A percentile compares a stretch with the other conserved stretches of the same genome.
Evolutionary conservation across 1,140 invertebrate species (phyloP).

Genomic region (Dendrolimus punctatus): DNA sequence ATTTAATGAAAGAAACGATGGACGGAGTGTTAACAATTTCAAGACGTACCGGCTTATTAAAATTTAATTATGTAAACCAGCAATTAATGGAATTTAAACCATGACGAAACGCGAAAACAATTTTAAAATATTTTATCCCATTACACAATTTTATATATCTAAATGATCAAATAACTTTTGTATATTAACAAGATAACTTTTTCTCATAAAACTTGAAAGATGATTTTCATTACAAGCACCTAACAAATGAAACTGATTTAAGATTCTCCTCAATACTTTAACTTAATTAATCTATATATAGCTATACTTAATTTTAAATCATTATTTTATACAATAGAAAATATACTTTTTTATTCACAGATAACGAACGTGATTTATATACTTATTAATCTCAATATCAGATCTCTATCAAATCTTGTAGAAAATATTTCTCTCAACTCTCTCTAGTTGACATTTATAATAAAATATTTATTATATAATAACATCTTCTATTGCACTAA

Average conservation of each 20-base stretch:
- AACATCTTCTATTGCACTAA: constrained; percentile 66
- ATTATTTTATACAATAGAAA: constrained; percentile 9
- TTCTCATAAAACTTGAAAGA: no score
- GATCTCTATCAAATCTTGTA: constrained; percentile 51
- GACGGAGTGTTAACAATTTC: constrained; percentile 58
- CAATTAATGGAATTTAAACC: no score
- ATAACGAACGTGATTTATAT: constrained; percentile 32
- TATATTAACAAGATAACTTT: no score
- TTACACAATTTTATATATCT: no score
- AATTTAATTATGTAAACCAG: no score
- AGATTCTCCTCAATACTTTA: background rate
- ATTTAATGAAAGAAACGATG: constrained; percentile 49
- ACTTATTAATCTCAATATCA: constrained; percentile 64
- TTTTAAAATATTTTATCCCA: no score
- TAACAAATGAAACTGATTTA: constrained; percentile 11
- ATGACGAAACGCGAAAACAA: no score
- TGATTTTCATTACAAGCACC: constrained; percentile 12
- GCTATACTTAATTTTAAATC: constrained; percentile 3
- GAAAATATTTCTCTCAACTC: constrained; percentile 28
- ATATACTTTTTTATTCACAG: constrained; percentile 23
- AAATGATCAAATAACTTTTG: no score
- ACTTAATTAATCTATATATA: constrained; percentile 1
- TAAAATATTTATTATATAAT: constrained; percentile 59
- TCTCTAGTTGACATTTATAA: constrained; percentile 26
- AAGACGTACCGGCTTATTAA: no score